A percentile compares a stretch with the other conserved stretches of the same genome.
phyloP scores from a whole-genome alignment of 2,797 vertebrate genomes.

The Gymnocypris eckloni region DNA sequence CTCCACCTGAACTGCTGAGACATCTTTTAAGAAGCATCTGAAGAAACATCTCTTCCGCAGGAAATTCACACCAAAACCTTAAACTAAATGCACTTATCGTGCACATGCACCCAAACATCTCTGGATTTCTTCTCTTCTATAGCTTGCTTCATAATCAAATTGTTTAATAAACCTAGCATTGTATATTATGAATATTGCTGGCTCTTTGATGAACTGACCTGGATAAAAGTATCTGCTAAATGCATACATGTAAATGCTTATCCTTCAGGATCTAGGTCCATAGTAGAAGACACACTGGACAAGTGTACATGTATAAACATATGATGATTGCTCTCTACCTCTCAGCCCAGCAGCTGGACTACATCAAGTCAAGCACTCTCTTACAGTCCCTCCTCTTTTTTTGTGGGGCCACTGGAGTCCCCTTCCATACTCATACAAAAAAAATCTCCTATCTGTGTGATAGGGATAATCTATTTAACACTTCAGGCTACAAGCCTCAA shows the following conservation, averaged over 20 bases:
- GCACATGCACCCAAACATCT: too few species aligned
- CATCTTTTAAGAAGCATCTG: background rate
- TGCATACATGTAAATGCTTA: slow-evolving; percentile 7
- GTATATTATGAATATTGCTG: background rate
- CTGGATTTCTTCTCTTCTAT: background rate
- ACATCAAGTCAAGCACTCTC: slow-evolving; percentile 11
- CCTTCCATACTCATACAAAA: background rate
- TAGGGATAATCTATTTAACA: slow-evolving; percentile 19
- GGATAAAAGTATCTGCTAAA: background rate
- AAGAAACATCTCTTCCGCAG: background rate
- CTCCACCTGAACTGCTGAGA: background rate
- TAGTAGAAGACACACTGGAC: background rate
- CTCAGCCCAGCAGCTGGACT: background rate
- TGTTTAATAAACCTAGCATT: background rate
- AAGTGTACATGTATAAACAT: background rate
- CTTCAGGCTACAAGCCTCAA: slow-evolving; percentile 4
- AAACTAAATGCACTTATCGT: background rate
- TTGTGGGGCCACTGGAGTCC: background rate
- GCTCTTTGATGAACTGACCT: background rate
- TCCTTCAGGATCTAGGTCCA: slow-evolving; percentile 28
- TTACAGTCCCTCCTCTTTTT: background rate
- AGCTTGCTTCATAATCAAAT: background rate
- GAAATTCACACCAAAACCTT: background rate
- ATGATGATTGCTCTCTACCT: background rate
- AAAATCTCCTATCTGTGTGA: slow-evolving; percentile 2